Evolutionary conservation across 2,797 vertebrate genomes (phyloP), one percentile per base, ranked within the genome.

Genomic region (Karalla daura): DNA sequence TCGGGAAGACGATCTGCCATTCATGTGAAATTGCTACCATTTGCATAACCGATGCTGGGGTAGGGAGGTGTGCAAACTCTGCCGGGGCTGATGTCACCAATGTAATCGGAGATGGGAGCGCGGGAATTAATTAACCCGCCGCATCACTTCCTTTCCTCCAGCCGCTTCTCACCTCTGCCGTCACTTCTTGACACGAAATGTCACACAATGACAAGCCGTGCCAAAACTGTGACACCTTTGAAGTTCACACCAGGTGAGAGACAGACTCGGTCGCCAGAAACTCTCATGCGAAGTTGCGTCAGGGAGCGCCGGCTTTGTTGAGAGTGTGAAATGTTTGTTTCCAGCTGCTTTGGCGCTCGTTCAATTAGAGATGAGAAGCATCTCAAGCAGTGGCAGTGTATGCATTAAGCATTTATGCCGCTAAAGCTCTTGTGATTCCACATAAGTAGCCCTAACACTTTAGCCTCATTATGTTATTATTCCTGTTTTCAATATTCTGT

Each of bases 1-100:
- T 77, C 78, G 66, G 84, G 81, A 81, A 70, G 88, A 55, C 58
- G 49, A 75, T 43, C 33, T 85, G 86, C 70, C 74, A 71, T 83
- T 90, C 91, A 92, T 70, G 58, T 72, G 67, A 84, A 92, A 90
- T 85, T 47, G 40, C 23, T 27, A 40, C 79, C 71, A 90, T 93
- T 91, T 91, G 88, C 90, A 91, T 90, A 92, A 83, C 81, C 68
- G 86, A 88, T 84, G 83, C 70, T 3, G 55, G 73, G 65, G 60
- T 67, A 36, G 74, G 78, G 63, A 36, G 74, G 78, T 61, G 77
- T 49, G 45, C 60, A 61, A 71, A 65, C 78, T 76, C 59, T 50
- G 62, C 76, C 50, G 3, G 56, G 37, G 76, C 63, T 63, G 73
- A 64, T 88, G 85, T 86, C 73, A 61, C 56, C 37, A 46, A 63